A percentile compares a stretch with the other conserved stretches of the same genome.
These are phyloP conservation scores for Octodon degus DNA, from an alignment of 2,113 vertebrate species.

Conservation along the genomic window DNA sequence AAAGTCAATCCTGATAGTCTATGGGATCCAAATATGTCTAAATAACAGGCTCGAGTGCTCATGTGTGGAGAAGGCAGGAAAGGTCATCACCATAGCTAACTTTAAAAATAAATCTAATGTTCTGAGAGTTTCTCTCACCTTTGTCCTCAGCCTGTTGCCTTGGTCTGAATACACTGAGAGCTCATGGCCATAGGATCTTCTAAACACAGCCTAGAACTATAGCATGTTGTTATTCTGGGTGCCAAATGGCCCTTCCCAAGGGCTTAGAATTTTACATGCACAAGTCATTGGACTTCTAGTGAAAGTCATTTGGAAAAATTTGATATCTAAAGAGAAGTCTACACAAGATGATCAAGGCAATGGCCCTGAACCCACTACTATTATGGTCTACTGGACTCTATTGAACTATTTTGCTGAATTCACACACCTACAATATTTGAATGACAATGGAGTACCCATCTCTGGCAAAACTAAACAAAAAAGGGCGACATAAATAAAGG, in stretches of 20 bases:
- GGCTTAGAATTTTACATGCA: slow-evolving; percentile 13
- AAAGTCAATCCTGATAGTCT: neutral
- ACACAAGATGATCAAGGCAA: too few relatives aligned
- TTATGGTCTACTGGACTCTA: too few relatives aligned
- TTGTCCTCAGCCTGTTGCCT: neutral
- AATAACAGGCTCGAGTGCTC: neutral
- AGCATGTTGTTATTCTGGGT: neutral
- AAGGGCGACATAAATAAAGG: too few relatives aligned
- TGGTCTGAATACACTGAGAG: neutral
- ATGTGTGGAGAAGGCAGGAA: neutral
- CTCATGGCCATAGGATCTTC: neutral
- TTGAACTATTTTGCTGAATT: too few relatives aligned
- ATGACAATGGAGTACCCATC: too few relatives aligned
- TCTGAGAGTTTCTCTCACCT: neutral
- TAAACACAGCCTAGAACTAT: neutral
- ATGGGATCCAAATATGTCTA: neutral
- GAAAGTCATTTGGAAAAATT: slow-evolving; percentile 44
- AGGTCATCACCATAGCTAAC: neutral
- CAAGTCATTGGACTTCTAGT: slow-evolving; percentile 38
- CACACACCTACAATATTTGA: too few relatives aligned
- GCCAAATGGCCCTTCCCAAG: neutral
- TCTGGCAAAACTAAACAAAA: too few relatives aligned
- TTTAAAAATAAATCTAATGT: neutral
- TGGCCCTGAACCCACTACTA: too few relatives aligned
- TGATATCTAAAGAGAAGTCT: slow-evolving; percentile 59